Base-by-base conservation (phyloP, 2,888 invertebrate genomes). In the Diachrysia chrysitis region DNA sequence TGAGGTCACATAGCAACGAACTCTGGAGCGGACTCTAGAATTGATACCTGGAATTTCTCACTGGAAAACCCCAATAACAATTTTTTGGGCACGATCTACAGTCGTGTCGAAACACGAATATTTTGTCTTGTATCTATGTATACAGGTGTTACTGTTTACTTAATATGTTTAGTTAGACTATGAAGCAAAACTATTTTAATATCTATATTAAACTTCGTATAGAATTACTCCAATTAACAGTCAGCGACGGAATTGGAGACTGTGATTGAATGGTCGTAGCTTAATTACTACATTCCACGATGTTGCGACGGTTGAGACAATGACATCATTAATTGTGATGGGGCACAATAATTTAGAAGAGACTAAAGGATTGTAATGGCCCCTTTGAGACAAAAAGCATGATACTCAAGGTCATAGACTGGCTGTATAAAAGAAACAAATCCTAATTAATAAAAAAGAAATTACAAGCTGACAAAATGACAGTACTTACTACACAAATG, bases 231-330 rank as follows among this genome's bases (percentile, higher is more conserved):
- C 42, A 42, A 37, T 42, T 42, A 42, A n/a, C n/a, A 42, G n/a
- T n/a, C n/a, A n/a, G n/a, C 2, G 5, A n/a, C 3, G 14, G 16
- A 16, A n/a, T 4, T 7, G 14, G 16, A 2, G 21, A 21, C 48
- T 51, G 19, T 51, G 48, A 51, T 51, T 51, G 19, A 21, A 51
- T 51, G 19, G 12, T n/a, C 42, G 42, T 51, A 51, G 48, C 21
- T 51, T 51, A 51, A 51, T 51, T 21, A 51, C 42, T n/a, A 51
- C 19, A 51, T 51, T 51, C 48, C 48, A 51, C 3, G 48, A 21
- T 51, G 48, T 12, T 21, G 14, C 48, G 48, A 51, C 48, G 12
- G 48, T 51, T 51, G 12, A 51, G 12, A 12, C 12, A 51, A 51
- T 51, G 48, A 51, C 48, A 51, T 51, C 48, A 51, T 51, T 51